Conservation (phyloP, 2,113 vertebrate genomes). For the Lipotes vexillifer region DNA sequence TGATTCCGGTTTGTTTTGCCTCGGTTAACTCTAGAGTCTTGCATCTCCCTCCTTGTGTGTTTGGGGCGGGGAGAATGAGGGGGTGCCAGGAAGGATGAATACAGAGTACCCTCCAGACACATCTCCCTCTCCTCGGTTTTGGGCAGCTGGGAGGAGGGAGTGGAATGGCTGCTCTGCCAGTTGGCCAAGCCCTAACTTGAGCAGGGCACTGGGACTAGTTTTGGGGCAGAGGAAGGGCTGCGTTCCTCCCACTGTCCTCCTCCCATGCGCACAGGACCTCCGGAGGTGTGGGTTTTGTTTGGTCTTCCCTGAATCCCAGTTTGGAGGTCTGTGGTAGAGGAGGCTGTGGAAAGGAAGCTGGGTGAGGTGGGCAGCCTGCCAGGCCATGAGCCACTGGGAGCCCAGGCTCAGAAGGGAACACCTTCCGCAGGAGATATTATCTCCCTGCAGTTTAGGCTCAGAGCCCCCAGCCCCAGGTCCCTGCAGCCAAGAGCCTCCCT, state of each 20-base stretch:
- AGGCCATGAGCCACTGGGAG: background rate
- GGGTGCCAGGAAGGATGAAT: background rate
- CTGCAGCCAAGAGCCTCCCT: background rate
- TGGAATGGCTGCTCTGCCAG: background rate
- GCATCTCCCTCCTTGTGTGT: background rate
- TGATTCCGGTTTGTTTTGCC: background rate
- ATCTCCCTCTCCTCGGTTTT: background rate
- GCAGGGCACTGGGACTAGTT: background rate
- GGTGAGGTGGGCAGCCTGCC: background rate
- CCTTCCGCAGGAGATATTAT: background rate
- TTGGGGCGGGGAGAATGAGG: accelerated
- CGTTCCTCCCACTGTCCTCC: background rate
- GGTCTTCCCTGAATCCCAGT: slow-evolving; percentile 11
- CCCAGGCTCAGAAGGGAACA: background rate
- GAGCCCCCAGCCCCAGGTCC: background rate
- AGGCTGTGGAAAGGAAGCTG: background rate
- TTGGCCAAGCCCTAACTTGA: background rate
- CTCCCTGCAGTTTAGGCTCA: background rate
- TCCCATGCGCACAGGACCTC: background rate
- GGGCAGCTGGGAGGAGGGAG: background rate
- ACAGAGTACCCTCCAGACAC: background rate
- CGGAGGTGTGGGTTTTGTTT: background rate
- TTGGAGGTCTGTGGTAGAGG: slow-evolving; percentile 38
- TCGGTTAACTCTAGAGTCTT: background rate
- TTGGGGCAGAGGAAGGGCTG: background rate